A percentile compares a stretch with the other conserved stretches of the same genome.
phyloP scores from a whole-genome alignment of 2,113 vertebrate genomes.

The Macquaria australasica region DNA sequence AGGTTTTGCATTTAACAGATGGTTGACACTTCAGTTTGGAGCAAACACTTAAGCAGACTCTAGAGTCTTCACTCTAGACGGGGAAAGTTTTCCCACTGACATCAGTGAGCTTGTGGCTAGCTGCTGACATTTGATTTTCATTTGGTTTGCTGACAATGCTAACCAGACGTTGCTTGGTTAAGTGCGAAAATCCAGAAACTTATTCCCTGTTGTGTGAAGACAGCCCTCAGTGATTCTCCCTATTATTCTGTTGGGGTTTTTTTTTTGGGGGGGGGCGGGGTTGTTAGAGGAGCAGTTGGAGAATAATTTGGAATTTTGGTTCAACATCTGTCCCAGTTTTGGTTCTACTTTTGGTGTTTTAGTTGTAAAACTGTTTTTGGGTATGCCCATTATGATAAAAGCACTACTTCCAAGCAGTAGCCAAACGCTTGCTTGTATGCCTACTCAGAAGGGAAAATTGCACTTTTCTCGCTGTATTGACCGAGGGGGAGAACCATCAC shows the following conservation, averaged over 20 bases:
- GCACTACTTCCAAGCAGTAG: neutral
- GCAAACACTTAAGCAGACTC: slow-evolving; percentile 1
- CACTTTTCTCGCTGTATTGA: neutral
- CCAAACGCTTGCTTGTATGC: slow-evolving; percentile 4
- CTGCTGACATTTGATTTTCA: slow-evolving; percentile 51
- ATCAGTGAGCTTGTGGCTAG: slow-evolving; percentile 19
- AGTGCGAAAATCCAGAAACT: slow-evolving; percentile 30
- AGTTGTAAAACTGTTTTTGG: neutral
- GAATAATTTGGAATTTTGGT: slow-evolving; percentile 32
- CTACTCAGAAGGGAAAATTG: neutral
- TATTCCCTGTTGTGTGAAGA: slow-evolving; percentile 29
- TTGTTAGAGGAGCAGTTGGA: slow-evolving; percentile 21
- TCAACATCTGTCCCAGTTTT: slow-evolving; percentile 26
- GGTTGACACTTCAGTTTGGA: slow-evolving; percentile 10
- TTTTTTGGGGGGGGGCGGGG: too few species aligned
- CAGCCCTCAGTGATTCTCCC: slow-evolving; percentile 11
- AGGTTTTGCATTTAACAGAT: slow-evolving; percentile 3
- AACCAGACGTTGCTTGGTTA: slow-evolving; percentile 36
- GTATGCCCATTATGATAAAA: neutral
- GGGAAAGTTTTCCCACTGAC: neutral
- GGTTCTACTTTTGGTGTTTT: slow-evolving; percentile 8
- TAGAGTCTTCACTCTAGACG: neutral
- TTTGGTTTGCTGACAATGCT: slow-evolving; percentile 47
- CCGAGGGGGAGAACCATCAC: slow-evolving; percentile 2
- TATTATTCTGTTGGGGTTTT: slow-evolving; percentile 12